These are phyloP conservation scores for Tursiops truncatus DNA, from an alignment of 2,113 vertebrate species.

Conservation along the genomic window DNA sequence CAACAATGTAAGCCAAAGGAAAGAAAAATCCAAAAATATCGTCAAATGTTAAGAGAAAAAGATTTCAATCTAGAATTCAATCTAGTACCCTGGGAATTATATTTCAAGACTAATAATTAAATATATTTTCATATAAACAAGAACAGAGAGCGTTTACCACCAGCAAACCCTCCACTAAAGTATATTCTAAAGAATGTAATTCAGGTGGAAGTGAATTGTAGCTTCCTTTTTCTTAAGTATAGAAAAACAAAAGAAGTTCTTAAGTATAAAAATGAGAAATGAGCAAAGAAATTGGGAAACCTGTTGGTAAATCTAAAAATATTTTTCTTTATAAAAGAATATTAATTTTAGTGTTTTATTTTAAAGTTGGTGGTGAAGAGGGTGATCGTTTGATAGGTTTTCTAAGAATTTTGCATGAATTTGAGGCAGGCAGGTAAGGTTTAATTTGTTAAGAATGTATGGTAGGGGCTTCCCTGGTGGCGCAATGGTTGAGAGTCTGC, in stretches of 20 bases:
- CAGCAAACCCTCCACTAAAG: background rate
- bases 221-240: background rate
- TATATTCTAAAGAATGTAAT: background rate
- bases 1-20: background rate
- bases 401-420: background rate
- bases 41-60: background rate
- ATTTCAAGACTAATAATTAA: background rate
- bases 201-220: background rate
- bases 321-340: background rate
- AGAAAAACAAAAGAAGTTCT: background rate
- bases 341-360: background rate
- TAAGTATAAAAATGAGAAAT: background rate
- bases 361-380: background rate
- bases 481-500: too few species aligned
- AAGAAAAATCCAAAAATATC: background rate
- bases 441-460: background rate
- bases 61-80: background rate
- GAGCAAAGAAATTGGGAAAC: background rate
- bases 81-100: background rate
- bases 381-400: background rate
- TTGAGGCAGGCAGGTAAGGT: background rate
- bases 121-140: background rate
- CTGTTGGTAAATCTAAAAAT: background rate
- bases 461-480: background rate
- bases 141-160: background rate